Conservation (phyloP, 1,140 invertebrate genomes). For the Drosophila sulfurigaster region DNA sequence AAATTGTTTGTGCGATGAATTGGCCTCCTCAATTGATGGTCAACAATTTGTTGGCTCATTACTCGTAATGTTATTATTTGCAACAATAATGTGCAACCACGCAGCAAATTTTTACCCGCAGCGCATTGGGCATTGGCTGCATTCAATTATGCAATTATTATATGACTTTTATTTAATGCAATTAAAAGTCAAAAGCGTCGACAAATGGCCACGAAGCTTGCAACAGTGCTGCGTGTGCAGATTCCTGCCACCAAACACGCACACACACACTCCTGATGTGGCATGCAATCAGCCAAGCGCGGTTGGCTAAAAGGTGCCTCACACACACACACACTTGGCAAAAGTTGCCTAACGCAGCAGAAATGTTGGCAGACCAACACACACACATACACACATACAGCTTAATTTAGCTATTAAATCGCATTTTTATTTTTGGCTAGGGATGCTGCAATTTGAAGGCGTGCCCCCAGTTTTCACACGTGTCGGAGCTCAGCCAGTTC, state of each 20-base stretch:
- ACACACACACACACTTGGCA: constrained; percentile 22
- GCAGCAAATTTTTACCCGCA: constrained; percentile 33
- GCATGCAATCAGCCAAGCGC: constrained; percentile 56
- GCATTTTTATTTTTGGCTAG: constrained; percentile 62
- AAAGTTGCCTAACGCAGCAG: constrained; percentile 66
- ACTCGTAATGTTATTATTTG: constrained; percentile 30
- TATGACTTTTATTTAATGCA: constrained; percentile 61
- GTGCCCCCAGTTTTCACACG: constrained; percentile 23
- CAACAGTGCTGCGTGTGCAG: constrained; percentile 50
- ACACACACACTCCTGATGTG: constrained; percentile 7
- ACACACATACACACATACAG: constrained; percentile 5
- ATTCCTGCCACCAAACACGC: constrained; percentile 12
- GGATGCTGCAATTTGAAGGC: constrained; percentile 18
- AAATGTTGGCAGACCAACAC: constrained; percentile 28
- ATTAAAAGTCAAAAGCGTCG: constrained; percentile 66
- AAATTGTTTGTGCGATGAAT: background rate
- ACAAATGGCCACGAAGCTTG: constrained; percentile 28
- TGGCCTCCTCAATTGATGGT: constrained; percentile 8
- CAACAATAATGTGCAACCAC: constrained; percentile 46
- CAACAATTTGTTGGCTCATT: constrained; percentile 41
- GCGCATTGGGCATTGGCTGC: constrained; percentile 30
- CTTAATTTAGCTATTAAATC: constrained; percentile 80
- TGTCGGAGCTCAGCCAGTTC: constrained; percentile 37
- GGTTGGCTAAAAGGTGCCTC: constrained; percentile 27
- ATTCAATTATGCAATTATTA: constrained; percentile 65